Conservation (phyloP, 2,888 invertebrate genomes). For the Ophonus ardosiacus region DNA sequence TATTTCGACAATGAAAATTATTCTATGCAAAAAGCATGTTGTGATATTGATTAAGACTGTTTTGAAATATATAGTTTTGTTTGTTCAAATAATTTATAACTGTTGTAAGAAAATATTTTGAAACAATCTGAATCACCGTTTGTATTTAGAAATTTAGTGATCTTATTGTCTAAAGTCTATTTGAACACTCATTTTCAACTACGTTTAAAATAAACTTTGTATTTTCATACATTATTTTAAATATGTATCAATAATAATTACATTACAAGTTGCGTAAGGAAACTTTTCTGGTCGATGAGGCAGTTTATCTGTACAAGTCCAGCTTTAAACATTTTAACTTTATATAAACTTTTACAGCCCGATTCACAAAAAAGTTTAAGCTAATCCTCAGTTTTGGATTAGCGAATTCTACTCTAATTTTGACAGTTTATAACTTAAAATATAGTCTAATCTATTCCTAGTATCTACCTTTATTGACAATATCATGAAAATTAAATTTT, state of each 20-base stretch:
- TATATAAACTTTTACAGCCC: too few relatives aligned
- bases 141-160: conserved; percentile 5
- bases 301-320: too few relatives aligned
- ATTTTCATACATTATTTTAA: background rate
- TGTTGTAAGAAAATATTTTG: conserved; percentile 1
- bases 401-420: too few relatives aligned
- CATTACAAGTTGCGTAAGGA: too few relatives aligned
- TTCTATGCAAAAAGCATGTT: conserved; percentile 4
- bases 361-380: too few relatives aligned
- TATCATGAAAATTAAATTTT: too few relatives aligned
- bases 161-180: conserved; percentile 1
- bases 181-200: background rate
- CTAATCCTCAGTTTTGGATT: too few relatives aligned
- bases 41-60: conserved; percentile 12
- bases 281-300: too few relatives aligned
- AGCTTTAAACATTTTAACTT: too few relatives aligned
- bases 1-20: conserved; percentile 20
- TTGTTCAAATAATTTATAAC: background rate
- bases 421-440: too few relatives aligned
- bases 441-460: too few relatives aligned
- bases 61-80: conserved; percentile 5
- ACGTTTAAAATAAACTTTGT: background rate
- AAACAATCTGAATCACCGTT: conserved; percentile 6
- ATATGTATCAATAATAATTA: background rate
- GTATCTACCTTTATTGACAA: too few relatives aligned